Evolutionary conservation across 1,140 invertebrate species (phyloP).

Genomic region (Bombus huntii): DNA sequence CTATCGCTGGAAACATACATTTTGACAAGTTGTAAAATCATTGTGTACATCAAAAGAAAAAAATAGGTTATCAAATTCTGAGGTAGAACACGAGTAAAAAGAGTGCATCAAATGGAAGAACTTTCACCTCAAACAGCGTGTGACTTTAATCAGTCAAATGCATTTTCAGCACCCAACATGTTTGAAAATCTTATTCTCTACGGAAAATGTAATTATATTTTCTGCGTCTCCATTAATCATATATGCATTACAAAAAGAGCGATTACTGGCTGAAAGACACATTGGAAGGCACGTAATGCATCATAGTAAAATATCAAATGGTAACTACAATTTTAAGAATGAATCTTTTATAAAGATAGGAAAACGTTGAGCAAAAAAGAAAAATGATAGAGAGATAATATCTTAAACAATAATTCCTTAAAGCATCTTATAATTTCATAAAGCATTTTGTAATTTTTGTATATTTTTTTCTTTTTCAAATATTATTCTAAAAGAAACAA

Average conservation of each 20-base stretch:
- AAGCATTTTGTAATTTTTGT: too few relatives aligned
- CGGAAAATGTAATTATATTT: not conserved
- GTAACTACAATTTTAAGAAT: not conserved
- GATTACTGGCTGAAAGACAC: not conserved
- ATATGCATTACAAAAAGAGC: conserved; percentile 11
- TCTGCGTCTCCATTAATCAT: conserved; percentile 1
- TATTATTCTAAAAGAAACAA: not conserved
- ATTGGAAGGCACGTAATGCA: conserved; percentile 19
- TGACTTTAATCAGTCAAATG: not conserved
- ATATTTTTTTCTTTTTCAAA: not conserved
- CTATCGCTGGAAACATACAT: not conserved
- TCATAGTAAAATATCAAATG: not conserved
- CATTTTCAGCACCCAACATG: not conserved
- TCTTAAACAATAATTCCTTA: too few relatives aligned
- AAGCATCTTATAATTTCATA: too few relatives aligned
- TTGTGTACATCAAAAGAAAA: not conserved
- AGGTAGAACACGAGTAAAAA: not conserved
- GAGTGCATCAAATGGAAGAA: not conserved
- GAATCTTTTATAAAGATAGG: not conserved
- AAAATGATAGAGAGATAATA: not conserved
- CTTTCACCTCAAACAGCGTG: not conserved
- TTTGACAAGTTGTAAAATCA: not conserved
- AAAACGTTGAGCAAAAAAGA: not conserved
- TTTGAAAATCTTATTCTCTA: conserved; percentile 4
- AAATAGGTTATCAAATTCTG: not conserved